Evolutionary conservation across 2,888 invertebrate genomes (phyloP).

Genomic region (Scelioninae gen. 1): DNA sequence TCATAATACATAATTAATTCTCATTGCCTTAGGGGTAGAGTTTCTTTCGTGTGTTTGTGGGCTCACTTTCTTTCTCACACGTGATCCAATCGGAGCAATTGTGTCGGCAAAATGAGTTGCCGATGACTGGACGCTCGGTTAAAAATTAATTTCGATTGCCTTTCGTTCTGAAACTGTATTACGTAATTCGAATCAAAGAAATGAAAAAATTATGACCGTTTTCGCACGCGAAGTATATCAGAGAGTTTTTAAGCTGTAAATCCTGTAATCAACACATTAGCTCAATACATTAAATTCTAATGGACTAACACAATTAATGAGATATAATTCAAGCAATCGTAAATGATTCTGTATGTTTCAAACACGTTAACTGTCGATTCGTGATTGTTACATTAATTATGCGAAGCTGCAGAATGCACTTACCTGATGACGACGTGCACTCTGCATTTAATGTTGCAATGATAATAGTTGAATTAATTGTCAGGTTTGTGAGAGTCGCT

Average conservation of each 20-base stretch:
- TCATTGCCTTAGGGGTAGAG: constrained; percentile 23
- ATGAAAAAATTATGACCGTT: too few relatives aligned
- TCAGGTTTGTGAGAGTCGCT: constrained; percentile 13
- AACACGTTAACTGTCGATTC: constrained; percentile 14
- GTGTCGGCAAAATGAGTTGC: constrained; percentile 22
- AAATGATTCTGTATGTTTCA: neutral
- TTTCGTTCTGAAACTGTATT: neutral
- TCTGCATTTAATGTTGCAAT: constrained; percentile 31
- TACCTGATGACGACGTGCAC: constrained; percentile 11
- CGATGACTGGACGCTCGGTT: constrained; percentile 28
- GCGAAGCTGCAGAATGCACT: constrained; percentile 6
- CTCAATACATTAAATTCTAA: constrained; percentile 17
- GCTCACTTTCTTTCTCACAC: constrained; percentile 40
- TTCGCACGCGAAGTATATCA: too few relatives aligned
- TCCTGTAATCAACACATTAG: constrained; percentile 9
- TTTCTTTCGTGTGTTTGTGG: constrained; percentile 17
- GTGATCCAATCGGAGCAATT: constrained; percentile 9
- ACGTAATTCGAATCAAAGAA: neutral
- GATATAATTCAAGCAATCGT: constrained; percentile 8
- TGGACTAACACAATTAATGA: constrained; percentile 15
- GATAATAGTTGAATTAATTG: constrained; percentile 42
- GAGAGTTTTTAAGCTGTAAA: neutral
- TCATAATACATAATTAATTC: constrained; percentile 27
- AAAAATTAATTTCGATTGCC: constrained; percentile 16
- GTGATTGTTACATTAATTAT: constrained; percentile 38